A percentile compares a stretch with the other conserved stretches of the same genome.
These are phyloP conservation scores for Ochropacha duplaris DNA, from an alignment of 2,888 invertebrate species.

Conservation along the genomic window DNA sequence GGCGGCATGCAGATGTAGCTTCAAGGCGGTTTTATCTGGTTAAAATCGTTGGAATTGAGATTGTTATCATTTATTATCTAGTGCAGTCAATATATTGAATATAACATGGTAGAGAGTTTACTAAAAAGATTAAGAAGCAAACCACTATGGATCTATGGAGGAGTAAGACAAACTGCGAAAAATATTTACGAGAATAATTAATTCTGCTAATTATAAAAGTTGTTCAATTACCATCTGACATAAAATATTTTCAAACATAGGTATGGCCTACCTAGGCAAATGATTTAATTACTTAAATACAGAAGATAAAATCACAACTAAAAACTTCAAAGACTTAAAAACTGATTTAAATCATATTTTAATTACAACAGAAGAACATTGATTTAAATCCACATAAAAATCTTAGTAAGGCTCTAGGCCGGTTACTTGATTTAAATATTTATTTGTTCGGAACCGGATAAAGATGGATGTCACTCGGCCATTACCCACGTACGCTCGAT, in stretches of 20 bases:
- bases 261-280: no score
- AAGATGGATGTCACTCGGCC: conserved; percentile 65
- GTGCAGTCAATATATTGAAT: conserved; percentile 1
- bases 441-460: conserved; percentile 46
- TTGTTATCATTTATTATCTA: conserved; percentile 19
- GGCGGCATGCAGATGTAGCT: conserved; percentile 2
- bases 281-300: no score
- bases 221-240: no score
- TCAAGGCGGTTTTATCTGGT: conserved; percentile 10
- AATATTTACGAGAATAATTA: no score
- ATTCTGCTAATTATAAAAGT: no score
- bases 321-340: neutral
- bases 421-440: conserved; percentile 39
- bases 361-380: neutral
- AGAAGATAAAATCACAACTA: neutral
- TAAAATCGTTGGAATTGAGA: conserved; percentile 19
- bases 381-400: neutral
- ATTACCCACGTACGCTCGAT: conserved; percentile 60
- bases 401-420: neutral
- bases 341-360: neutral
- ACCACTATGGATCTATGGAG: neutral
- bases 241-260: no score
- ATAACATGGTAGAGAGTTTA: neutral
- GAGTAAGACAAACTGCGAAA: no score
- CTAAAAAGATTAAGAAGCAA: neutral